Evolutionary conservation across 2,797 vertebrate genomes (phyloP).

Genomic region (Channa striata): DNA sequence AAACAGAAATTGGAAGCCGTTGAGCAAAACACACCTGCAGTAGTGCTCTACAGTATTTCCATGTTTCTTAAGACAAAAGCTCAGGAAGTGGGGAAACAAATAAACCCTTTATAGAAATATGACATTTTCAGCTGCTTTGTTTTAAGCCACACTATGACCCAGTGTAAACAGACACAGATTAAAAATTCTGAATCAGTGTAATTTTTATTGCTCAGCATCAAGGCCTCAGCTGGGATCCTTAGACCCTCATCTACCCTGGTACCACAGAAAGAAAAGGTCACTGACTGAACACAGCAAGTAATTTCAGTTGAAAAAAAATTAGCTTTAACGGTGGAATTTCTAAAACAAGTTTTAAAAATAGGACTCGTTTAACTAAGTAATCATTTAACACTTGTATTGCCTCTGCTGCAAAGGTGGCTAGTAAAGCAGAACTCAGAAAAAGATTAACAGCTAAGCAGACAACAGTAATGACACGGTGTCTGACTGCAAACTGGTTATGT

Average conservation of each 20-base stretch:
- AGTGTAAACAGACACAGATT: not conserved
- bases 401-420: too few relatives aligned
- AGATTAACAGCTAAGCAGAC: too few relatives aligned
- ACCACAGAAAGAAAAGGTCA: not conserved
- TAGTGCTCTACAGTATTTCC: slow-evolving; percentile 8
- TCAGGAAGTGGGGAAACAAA: slow-evolving; percentile 65
- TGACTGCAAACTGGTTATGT: too few relatives aligned
- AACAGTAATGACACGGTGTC: too few relatives aligned
- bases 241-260: too few relatives aligned
- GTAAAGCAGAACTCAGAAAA: too few relatives aligned
- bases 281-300: not conserved
- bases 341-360: too few relatives aligned
- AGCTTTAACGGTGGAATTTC: not conserved
- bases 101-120: slow-evolving; percentile 12
- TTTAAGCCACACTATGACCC: slow-evolving; percentile 8
- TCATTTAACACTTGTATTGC: too few relatives aligned
- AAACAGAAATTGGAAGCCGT: not conserved
- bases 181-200: slow-evolving; percentile 13
- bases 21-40: slow-evolving; percentile 8
- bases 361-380: too few relatives aligned
- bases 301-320: slow-evolving; percentile 2
- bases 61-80: slow-evolving; percentile 49
- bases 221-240: not conserved
- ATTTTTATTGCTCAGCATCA: slow-evolving; percentile 13
- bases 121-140: slow-evolving; percentile 25